Conservation (phyloP, 2,797 vertebrate genomes). For the Alosa sapidissima region DNA sequence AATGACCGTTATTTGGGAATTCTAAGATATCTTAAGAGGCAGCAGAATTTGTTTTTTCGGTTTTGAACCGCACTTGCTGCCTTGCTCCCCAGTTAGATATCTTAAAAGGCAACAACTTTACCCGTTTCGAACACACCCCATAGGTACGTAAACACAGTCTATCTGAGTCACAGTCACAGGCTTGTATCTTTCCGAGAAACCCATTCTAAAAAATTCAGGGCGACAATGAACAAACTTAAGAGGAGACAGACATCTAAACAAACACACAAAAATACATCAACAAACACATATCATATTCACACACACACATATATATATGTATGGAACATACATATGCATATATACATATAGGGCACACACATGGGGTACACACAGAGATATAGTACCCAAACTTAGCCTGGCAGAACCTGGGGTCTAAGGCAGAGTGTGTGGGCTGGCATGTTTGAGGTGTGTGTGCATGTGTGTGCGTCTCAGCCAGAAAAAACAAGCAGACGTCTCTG, state of each 20-base stretch:
- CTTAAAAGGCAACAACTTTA: no score
- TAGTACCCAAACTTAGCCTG: neutral
- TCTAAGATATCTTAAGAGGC: no score
- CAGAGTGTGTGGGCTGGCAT: constrained; percentile 12
- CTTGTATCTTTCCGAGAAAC: neutral
- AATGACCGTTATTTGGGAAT: no score
- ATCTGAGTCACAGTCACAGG: neutral
- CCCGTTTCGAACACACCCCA: no score
- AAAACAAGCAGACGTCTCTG: constrained; percentile 58
- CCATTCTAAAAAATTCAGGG: neutral
- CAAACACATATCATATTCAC: neutral
- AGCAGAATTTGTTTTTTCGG: no score
- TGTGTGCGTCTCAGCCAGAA: constrained; percentile 48
- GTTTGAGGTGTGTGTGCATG: constrained; percentile 10
- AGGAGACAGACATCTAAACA: neutral
- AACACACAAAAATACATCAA: constrained; percentile 22
- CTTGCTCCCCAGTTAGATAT: no score
- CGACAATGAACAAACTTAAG: neutral
- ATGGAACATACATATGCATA: neutral
- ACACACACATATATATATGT: neutral
- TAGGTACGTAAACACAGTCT: neutral
- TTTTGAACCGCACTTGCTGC: no score
- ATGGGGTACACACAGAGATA: neutral
- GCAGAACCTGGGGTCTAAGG: neutral
- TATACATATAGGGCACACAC: neutral